phyloP scores from a whole-genome alignment of 2,888 invertebrate genomes.

The Ethmia dodecea region DNA sequence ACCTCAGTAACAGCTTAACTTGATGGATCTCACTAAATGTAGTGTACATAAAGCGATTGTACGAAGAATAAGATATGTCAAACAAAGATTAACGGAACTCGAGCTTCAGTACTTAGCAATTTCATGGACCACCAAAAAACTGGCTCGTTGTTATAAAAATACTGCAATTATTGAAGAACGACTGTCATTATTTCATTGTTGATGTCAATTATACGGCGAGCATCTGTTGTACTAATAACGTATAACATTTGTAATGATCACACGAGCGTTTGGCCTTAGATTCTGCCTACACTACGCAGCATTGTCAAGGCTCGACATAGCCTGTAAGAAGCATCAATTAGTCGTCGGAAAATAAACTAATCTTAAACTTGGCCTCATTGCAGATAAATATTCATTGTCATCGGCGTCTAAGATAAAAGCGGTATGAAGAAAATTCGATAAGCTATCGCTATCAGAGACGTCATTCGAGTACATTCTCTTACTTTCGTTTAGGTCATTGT shows the following conservation, averaged over 20 bases:
- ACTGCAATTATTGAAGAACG: slow-evolving; percentile 19
- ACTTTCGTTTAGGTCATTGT: background rate
- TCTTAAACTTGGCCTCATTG: no score
- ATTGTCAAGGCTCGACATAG: slow-evolving; percentile 49
- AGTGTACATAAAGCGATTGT: slow-evolving; percentile 7
- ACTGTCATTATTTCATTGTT: slow-evolving; percentile 32
- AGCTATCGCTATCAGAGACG: no score
- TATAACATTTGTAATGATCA: no score
- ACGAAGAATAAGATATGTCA: background rate
- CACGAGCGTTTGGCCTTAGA: slow-evolving; percentile 39
- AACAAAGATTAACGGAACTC: background rate
- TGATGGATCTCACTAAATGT: slow-evolving; percentile 30
- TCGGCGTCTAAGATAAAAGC: no score
- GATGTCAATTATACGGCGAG: slow-evolving; percentile 32
- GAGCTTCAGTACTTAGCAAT: background rate
- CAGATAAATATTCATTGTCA: no score
- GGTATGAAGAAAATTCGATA: no score
- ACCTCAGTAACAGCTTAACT: slow-evolving; percentile 39
- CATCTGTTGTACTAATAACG: slow-evolving; percentile 25
- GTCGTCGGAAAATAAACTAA: no score
- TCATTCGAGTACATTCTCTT: slow-evolving; percentile 26
- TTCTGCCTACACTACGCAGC: slow-evolving; percentile 49
- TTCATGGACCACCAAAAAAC: background rate
- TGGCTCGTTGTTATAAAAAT: background rate
- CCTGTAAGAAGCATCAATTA: no score